These are phyloP conservation scores for Eupithecia vulgata DNA, from an alignment of 2,888 invertebrate species.

Conservation along the genomic window DNA sequence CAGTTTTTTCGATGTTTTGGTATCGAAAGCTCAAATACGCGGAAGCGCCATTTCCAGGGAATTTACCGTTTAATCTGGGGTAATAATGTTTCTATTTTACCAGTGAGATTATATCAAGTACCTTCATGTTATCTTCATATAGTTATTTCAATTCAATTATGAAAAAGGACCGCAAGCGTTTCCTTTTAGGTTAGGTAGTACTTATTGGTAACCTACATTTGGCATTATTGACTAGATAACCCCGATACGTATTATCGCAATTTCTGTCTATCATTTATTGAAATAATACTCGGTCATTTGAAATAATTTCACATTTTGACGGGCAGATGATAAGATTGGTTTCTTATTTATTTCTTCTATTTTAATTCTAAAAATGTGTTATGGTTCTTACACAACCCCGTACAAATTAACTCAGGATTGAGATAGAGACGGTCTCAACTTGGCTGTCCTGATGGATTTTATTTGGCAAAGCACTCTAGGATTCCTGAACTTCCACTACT, in stretches of 20 bases:
- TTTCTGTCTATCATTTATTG: conserved; percentile 42
- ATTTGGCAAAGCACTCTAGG: conserved; percentile 13
- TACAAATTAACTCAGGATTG: neutral
- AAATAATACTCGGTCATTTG: conserved; percentile 37
- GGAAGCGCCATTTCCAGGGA: conserved; percentile 24
- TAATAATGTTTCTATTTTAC: neutral
- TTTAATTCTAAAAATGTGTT: neutral
- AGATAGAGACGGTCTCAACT: neutral
- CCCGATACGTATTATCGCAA: conserved; percentile 40
- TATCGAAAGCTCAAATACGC: conserved; percentile 26
- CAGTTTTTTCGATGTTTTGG: conserved; percentile 40
- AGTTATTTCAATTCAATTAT: neutral
- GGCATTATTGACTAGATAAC: conserved; percentile 42
- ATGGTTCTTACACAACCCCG: neutral
- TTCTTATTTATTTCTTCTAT: neutral
- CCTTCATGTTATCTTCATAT: neutral
- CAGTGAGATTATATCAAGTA: neutral
- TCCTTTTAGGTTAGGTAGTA: conserved; percentile 40
- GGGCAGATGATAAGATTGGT: neutral
- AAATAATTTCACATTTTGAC: conserved; percentile 21
- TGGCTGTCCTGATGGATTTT: conserved; percentile 6
- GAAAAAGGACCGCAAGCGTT: conserved; percentile 12
- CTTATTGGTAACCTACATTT: conserved; percentile 43
- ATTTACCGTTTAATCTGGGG: conserved; percentile 15
- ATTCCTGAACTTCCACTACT: neutral